phyloP scores from a whole-genome alignment of 2,888 invertebrate species.

The Laothoe populi region DNA sequence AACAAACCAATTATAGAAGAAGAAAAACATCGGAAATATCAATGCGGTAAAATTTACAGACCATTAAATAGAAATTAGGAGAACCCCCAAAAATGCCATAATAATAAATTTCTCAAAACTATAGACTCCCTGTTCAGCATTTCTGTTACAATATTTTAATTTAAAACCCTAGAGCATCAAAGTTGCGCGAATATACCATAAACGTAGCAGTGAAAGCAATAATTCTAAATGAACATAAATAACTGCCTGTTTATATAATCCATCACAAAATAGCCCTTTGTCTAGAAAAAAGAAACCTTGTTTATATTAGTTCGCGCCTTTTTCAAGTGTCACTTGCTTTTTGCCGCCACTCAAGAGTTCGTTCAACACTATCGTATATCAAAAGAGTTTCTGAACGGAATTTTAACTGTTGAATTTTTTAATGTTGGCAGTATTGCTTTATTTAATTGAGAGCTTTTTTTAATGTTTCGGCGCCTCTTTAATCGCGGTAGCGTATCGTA shows the following conservation, averaged over 20 bases:
- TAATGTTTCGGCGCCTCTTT: conserved; percentile 28
- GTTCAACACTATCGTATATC: conserved; percentile 82
- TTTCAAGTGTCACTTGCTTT: conserved; percentile 84
- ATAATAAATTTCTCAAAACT: not conserved
- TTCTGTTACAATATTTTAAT: not conserved
- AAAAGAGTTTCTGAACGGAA: conserved; percentile 66
- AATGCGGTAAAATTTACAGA: not conserved
- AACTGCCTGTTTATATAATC: conserved; percentile 21
- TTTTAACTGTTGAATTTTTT: conserved; percentile 57
- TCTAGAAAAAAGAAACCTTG: conserved; percentile 67
- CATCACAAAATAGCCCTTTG: conserved; percentile 41
- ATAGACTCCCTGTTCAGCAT: not conserved
- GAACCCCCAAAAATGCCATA: no score
- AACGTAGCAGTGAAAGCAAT: conserved; percentile 12
- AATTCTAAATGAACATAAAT: conserved; percentile 26
- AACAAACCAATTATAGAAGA: not conserved
- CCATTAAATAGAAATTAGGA: not conserved
- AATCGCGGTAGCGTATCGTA: conserved; percentile 29
- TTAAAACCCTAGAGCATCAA: not conserved
- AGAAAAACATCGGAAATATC: not conserved
- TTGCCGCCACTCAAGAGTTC: conserved; percentile 70
- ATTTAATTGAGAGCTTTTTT: conserved; percentile 49
- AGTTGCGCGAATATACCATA: conserved; percentile 5
- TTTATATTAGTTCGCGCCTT: conserved; percentile 82
- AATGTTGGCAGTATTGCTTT: conserved; percentile 77